A percentile compares a stretch with the other conserved stretches of the same genome.
Evolutionary conservation across 2,113 vertebrate species (phyloP).

Genomic region (Petaurus breviceps): DNA sequence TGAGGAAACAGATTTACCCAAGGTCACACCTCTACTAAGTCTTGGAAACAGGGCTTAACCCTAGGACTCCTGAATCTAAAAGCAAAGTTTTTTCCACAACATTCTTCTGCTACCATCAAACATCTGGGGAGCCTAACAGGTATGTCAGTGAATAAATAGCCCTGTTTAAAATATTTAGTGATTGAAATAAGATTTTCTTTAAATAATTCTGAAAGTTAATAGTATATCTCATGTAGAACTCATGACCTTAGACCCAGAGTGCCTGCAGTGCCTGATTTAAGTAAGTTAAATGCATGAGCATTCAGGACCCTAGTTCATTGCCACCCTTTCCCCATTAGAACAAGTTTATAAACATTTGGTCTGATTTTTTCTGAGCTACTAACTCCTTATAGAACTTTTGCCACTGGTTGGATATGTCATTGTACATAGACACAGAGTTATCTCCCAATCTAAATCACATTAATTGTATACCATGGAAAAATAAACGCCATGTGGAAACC

Average conservation of each 20-base stretch:
- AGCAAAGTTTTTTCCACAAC: background rate
- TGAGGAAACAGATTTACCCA: background rate
- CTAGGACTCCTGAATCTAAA: background rate
- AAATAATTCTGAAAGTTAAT: background rate
- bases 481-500: constrained; percentile 58
- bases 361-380: background rate
- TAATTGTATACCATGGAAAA: constrained; percentile 70
- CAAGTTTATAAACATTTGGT: background rate
- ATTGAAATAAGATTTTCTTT: background rate
- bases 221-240: too few species aligned
- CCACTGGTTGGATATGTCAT: background rate
- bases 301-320: background rate
- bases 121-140: background rate
- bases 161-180: background rate
- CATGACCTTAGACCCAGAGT: background rate
- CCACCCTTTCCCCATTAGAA: background rate
- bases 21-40: background rate
- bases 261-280: background rate
- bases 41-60: background rate
- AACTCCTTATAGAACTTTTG: constrained; percentile 10
- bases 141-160: background rate
- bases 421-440: background rate
- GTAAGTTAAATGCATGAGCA: background rate
- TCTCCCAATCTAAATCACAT: constrained; percentile 55
- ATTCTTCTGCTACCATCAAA: background rate